Evolutionary conservation across 2,888 invertebrate genomes (phyloP), one percentile per base, ranked within the genome.

Genomic region (Ceramica pisi): DNA sequence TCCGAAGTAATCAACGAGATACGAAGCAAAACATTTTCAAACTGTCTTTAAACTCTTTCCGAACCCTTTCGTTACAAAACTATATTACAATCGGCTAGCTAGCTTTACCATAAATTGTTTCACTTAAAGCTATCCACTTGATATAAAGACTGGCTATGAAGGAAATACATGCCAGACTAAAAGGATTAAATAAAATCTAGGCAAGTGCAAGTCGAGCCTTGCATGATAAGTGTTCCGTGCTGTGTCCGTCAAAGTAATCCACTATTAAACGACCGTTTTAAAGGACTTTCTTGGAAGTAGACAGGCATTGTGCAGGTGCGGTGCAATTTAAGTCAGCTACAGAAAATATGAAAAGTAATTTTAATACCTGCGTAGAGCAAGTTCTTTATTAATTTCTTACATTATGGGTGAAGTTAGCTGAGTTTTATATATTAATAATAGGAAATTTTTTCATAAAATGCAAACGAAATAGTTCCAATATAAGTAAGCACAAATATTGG

Each of bases 1-100:
- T 89, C 79, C 64, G 79, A 92, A 93, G 92, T 92, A 92, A 93
- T 93, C 92, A 92, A 87, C 83, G 85, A 86, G 87, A 83, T 82
- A 83, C 83, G 87, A 87, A 87, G 89, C 88, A 88, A 89, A 92
- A 92, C 89, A 89, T 89, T 89, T 86, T 83, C 85, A 75, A 89
- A 89, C 81, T 87, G 84, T 82, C 87, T 88, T 85, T 86, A 82
- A 86, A 89, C 86, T 83, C 83, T 84, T 86, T 80, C 63, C 82
- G 83, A 86, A 87, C 85, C 82, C 81, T 84, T 83, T 82, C 64
- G 71, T 77, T 76, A 50, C 48, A 65, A 80, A 73, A 79, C 78
- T 71, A 81, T 78, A 78, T 78, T 65, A 66, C 53, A 61, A 57
- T 62, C 51, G 46, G 38, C 31, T 48, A 48, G 31, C 41, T 67